A percentile compares a stretch with the other conserved stretches of the same genome.
Conservation (phyloP, 2,888 invertebrate species). For the Falcaria lacertinaria region DNA sequence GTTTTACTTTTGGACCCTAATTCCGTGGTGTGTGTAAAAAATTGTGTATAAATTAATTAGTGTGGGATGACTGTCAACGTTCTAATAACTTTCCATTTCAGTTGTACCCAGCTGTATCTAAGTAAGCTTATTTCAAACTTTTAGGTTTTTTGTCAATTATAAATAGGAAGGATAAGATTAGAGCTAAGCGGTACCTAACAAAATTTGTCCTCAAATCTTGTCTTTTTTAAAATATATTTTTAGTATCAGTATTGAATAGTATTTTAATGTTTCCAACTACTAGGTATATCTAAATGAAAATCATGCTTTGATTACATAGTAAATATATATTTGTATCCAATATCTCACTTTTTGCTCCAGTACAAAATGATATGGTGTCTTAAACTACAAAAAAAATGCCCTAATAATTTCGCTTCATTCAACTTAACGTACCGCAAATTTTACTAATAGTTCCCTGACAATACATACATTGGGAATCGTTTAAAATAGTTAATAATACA, state of each 20-base stretch:
- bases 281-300: background rate
- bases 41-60: slow-evolving; percentile 68
- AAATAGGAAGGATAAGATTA: slow-evolving; percentile 39
- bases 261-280: background rate
- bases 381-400: slow-evolving; percentile 31
- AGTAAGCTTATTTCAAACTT: slow-evolving; percentile 47
- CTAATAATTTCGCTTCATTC: slow-evolving; percentile 10
- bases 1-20: slow-evolving; percentile 20
- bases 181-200: slow-evolving; percentile 23
- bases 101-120: slow-evolving; percentile 63
- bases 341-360: slow-evolving; percentile 45
- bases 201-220: no score
- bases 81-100: slow-evolving; percentile 24
- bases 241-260: slow-evolving; percentile 9
- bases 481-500: slow-evolving; percentile 59
- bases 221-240: no score
- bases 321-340: background rate
- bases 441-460: slow-evolving; percentile 28
- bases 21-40: slow-evolving; percentile 51
- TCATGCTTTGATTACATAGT: background rate
- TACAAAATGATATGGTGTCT: slow-evolving; percentile 63
- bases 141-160: slow-evolving; percentile 57
- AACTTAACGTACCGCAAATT: slow-evolving; percentile 13
- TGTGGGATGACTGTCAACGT: slow-evolving; percentile 62
- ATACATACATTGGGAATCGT: slow-evolving; percentile 31